A percentile compares a stretch with the other conserved stretches of the same genome.
phyloP scores from a whole-genome alignment of 2,888 invertebrate genomes.

The Adela reaumurella region DNA sequence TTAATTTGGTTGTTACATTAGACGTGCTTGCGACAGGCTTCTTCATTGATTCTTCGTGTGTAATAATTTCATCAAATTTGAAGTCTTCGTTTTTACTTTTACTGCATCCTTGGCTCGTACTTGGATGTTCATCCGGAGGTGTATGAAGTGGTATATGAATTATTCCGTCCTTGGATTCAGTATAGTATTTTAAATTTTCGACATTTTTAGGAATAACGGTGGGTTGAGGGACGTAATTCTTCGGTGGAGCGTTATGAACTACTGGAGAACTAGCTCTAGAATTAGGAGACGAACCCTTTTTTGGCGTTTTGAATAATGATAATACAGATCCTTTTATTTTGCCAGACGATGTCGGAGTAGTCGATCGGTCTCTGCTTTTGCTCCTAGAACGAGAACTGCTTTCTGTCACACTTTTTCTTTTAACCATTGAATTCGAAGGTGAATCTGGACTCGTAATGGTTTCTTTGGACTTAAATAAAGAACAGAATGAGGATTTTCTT shows the following conservation, averaged over 20 bases:
- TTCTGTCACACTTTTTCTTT: slow-evolving; percentile 6
- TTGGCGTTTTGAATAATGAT: slow-evolving; percentile 62
- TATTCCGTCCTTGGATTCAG: slow-evolving; percentile 60
- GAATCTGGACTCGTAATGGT: slow-evolving; percentile 62
- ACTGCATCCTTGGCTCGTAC: neutral
- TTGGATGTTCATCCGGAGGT: slow-evolving; percentile 63
- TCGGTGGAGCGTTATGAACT: slow-evolving; percentile 25
- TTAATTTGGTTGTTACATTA: slow-evolving; percentile 17
- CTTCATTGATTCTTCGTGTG: neutral
- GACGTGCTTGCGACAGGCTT: neutral
- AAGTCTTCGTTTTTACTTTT: neutral
- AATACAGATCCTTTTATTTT: slow-evolving; percentile 65
- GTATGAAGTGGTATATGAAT: slow-evolving; percentile 73
- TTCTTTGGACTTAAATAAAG: slow-evolving; percentile 72
- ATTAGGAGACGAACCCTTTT: neutral
- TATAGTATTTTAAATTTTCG: slow-evolving; percentile 56
- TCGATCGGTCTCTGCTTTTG: slow-evolving; percentile 61
- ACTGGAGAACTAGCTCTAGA: slow-evolving; percentile 1
- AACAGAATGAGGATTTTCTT: slow-evolving; percentile 77
- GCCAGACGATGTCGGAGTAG: slow-evolving; percentile 51
- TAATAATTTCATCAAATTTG: neutral
- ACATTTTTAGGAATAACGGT: slow-evolving; percentile 23
- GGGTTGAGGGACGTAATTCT: slow-evolving; percentile 43
- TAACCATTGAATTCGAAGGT: slow-evolving; percentile 26
- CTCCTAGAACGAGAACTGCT: slow-evolving; percentile 55